These are phyloP conservation scores for Paratilapia polleni DNA, from an alignment of 2,113 vertebrate genomes.

Conservation along the genomic window DNA sequence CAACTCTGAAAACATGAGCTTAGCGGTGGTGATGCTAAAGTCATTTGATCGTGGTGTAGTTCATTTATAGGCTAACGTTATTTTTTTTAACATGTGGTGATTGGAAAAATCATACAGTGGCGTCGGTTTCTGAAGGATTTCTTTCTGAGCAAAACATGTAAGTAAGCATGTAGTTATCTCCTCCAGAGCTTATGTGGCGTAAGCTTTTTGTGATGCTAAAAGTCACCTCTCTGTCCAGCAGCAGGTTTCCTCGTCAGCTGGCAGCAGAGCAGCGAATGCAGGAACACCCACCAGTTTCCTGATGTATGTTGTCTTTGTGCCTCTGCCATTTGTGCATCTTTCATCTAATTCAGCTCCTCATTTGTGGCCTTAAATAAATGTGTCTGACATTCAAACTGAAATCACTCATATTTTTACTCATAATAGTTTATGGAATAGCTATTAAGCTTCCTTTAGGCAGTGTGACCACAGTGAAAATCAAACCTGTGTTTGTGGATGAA, in stretches of 20 bases:
- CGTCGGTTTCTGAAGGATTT: too few relatives aligned
- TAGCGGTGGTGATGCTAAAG: accelerated
- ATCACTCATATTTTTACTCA: neutral
- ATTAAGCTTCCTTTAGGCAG: neutral
- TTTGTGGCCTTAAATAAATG: neutral
- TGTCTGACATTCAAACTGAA: neutral
- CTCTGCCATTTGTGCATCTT: neutral
- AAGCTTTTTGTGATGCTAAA: neutral
- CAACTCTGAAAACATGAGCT: neutral
- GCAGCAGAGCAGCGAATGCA: neutral
- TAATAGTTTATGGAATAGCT: neutral
- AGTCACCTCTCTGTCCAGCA: neutral
- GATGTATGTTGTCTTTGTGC: neutral
- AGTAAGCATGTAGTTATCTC: neutral
- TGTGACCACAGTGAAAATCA: neutral
- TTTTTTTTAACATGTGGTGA: neutral
- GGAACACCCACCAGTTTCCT: neutral
- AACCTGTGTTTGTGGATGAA: neutral
- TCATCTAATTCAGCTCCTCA: neutral
- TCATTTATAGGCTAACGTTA: neutral
- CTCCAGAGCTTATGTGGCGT: neutral
- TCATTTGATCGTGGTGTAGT: neutral
- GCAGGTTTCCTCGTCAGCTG: neutral
- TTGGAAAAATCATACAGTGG: neutral
- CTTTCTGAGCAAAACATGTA: too few relatives aligned